Evolutionary conservation across 2,113 vertebrate species (phyloP).

Genomic region (Phaethon lepturus): DNA sequence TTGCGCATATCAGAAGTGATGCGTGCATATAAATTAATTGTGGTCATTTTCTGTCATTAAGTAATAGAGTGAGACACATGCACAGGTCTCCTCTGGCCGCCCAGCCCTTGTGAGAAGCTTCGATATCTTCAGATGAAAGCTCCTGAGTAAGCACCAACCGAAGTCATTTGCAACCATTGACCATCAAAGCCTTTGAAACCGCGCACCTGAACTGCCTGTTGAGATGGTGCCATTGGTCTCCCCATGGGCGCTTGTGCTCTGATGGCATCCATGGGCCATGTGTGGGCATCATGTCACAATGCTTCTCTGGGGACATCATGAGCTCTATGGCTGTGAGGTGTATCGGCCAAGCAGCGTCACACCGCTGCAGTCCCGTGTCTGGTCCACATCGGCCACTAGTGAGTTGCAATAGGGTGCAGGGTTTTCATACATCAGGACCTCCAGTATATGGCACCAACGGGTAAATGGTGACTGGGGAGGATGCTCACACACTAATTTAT

Average conservation of each 20-base stretch:
- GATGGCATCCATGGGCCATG: accelerated
- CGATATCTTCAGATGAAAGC: not conserved
- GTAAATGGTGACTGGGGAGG: not conserved
- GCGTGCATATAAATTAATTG: not conserved
- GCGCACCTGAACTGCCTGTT: accelerated
- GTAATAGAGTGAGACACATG: accelerated
- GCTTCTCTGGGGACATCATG: not conserved
- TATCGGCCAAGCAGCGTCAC: not conserved
- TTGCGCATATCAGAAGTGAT: not conserved
- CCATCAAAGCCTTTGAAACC: not conserved
- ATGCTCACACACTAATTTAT: not conserved
- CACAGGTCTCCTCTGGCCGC: not conserved
- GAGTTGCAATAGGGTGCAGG: not conserved
- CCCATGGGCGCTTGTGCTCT: not conserved
- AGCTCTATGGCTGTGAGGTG: not conserved
- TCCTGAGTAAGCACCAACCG: not conserved
- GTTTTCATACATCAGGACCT: not conserved
- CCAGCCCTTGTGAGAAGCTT: not conserved
- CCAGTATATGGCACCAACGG: not conserved
- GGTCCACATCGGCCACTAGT: not conserved
- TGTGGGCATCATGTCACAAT: not conserved
- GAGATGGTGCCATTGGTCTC: not conserved
- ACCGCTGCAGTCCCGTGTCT: not conserved
- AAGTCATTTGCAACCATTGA: not conserved
- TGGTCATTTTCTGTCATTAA: not conserved